phyloP scores from a whole-genome alignment of 2,113 vertebrate genomes.

The Labeo rohita region DNA sequence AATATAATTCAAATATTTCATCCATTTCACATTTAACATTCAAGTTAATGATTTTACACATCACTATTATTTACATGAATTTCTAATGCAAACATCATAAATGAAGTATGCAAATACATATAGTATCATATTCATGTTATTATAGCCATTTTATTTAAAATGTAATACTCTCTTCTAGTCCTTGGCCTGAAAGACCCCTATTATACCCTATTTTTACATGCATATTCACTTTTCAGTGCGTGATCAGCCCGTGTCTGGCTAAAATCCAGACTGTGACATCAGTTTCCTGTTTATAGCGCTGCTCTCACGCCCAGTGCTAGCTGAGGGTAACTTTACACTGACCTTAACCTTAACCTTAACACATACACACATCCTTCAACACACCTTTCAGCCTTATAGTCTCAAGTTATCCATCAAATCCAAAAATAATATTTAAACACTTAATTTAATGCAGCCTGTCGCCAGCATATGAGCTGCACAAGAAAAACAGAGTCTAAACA shows the following conservation, averaged over 20 bases:
- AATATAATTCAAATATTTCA: neutral
- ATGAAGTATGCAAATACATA: neutral
- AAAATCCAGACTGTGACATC: slow-evolving; percentile 51
- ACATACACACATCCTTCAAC: neutral
- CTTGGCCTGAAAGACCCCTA: neutral
- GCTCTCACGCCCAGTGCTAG: slow-evolving; percentile 34
- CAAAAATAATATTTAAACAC: slow-evolving; percentile 21
- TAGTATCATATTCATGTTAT: neutral
- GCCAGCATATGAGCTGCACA: neutral
- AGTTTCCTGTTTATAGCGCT: slow-evolving; percentile 57
- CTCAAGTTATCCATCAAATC: slow-evolving; percentile 6
- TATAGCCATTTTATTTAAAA: neutral
- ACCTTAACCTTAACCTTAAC: slow-evolving; percentile 45
- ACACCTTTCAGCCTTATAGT: neutral
- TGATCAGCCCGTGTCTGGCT: slow-evolving; percentile 6
- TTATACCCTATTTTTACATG: neutral
- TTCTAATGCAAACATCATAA: neutral
- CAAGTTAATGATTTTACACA: neutral
- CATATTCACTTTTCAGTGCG: neutral
- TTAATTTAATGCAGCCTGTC: neutral
- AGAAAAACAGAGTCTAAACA: neutral
- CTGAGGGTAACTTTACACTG: slow-evolving; percentile 36
- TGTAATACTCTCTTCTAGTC: neutral
- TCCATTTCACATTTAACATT: neutral
- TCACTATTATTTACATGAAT: neutral